phyloP scores from a whole-genome alignment of 2,113 vertebrate genomes.

The Tragelaphus scriptus region DNA sequence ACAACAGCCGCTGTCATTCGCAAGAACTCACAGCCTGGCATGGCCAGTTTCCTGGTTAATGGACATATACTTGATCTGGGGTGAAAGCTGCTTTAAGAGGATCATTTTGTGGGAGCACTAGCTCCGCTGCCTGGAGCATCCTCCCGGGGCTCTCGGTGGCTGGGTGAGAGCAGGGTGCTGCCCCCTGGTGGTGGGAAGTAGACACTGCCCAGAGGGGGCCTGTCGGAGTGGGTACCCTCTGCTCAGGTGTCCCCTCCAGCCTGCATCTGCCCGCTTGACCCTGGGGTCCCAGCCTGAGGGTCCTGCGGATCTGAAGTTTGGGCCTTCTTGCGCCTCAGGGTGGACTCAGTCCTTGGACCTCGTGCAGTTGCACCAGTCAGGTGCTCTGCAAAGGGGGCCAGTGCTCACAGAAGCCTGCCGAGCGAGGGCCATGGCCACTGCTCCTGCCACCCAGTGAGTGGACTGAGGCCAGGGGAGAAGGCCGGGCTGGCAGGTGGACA shows the following conservation, averaged over 20 bases:
- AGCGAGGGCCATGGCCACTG: rapidly evolving
- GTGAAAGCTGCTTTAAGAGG: neutral
- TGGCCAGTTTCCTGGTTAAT: neutral
- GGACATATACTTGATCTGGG: neutral
- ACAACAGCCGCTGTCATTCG: neutral
- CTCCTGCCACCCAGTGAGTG: rapidly evolving
- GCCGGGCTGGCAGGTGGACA: rapidly evolving
- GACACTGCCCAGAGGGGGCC: neutral
- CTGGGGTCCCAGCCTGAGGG: neutral
- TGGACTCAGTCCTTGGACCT: neutral
- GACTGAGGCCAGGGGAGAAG: rapidly evolving
- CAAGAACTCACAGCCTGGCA: neutral
- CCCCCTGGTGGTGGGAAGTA: neutral
- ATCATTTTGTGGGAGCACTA: rapidly evolving
- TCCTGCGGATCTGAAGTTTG: rapidly evolving
- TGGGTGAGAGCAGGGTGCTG: neutral
- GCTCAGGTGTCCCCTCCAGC: neutral
- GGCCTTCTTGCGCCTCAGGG: neutral
- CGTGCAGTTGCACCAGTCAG: neutral
- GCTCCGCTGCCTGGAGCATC: neutral
- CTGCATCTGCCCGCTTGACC: neutral
- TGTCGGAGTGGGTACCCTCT: neutral
- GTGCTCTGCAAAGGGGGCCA: rapidly evolving
- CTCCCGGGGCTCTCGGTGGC: rapidly evolving
- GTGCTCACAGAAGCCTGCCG: no score